Conservation (phyloP, 2,113 vertebrate species). For the Shinisaurus crocodilurus region DNA sequence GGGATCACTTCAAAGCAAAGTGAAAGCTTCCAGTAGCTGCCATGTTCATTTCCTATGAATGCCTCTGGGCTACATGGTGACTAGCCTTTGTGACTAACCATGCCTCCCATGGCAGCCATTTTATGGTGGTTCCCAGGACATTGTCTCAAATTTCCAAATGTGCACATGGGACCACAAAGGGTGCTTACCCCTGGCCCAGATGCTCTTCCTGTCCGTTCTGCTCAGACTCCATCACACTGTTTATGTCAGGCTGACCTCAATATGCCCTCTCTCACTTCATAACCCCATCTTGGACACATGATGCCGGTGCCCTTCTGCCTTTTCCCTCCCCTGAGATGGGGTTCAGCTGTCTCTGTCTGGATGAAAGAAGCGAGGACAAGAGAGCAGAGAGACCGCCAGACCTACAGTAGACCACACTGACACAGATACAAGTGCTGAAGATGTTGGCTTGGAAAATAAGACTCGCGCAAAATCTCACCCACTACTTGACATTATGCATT, state of each 20-base stretch:
- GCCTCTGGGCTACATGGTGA: no score
- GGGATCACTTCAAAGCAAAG: no score
- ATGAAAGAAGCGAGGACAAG: background rate
- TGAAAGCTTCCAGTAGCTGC: no score
- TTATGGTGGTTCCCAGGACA: no score
- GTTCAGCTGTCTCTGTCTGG: background rate
- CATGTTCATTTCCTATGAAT: no score
- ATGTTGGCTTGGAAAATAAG: background rate
- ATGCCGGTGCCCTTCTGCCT: background rate
- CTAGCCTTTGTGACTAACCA: no score
- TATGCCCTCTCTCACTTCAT: background rate
- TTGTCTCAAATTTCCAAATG: no score
- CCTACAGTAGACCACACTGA: background rate
- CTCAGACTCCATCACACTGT: background rate
- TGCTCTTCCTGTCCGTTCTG: background rate
- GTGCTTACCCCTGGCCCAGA: no score
- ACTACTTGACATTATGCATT: background rate
- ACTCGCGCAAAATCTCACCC: fast-evolving
- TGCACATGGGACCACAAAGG: no score
- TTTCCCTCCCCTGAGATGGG: background rate
- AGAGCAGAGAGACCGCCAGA: background rate
- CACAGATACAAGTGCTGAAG: background rate
- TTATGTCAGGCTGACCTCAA: no score
- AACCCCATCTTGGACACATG: background rate
- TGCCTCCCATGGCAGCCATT: no score